These are phyloP conservation scores for Plectrocnemia conspersa DNA, from an alignment of 1,140 invertebrate genomes.

Conservation along the genomic window DNA sequence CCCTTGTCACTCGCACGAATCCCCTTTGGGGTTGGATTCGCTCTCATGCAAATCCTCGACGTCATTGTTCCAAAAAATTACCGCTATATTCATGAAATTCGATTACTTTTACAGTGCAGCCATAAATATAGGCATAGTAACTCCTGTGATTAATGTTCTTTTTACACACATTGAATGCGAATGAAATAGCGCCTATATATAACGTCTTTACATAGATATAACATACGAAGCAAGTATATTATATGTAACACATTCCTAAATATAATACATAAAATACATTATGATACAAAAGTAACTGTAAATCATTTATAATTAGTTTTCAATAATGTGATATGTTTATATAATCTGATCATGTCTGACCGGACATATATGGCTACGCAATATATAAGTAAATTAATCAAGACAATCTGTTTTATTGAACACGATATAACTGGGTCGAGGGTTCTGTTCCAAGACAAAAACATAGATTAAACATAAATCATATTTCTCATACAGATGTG, in stretches of 20 bases:
- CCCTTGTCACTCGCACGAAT: slow-evolving; percentile 1
- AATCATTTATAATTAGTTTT: too few species aligned
- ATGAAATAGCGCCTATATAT: slow-evolving; percentile 12
- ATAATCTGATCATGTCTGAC: background rate
- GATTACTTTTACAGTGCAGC: too few species aligned
- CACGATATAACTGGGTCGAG: slow-evolving; percentile 32
- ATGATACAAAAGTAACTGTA: too few species aligned
- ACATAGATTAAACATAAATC: slow-evolving; percentile 17
- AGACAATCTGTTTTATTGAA: slow-evolving; percentile 30
- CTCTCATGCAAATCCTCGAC: background rate
- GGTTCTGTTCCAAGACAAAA: slow-evolving; percentile 40
- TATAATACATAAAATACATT: too few species aligned
- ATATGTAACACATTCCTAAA: too few species aligned
- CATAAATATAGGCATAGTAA: too few species aligned
- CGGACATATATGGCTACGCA: background rate
- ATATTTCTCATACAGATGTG: background rate
- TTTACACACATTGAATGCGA: background rate
- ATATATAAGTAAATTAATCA: slow-evolving; percentile 20
- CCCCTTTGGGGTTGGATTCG: background rate
- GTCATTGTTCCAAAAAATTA: slow-evolving; percentile 6
- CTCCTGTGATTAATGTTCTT: slow-evolving; percentile 23
- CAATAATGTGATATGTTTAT: too few species aligned
- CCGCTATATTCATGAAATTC: too few species aligned
- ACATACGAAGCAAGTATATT: too few species aligned
- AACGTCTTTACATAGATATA: too few species aligned